Conservation (phyloP, 2,888 invertebrate genomes). For the Taphrorychus bicolor region DNA sequence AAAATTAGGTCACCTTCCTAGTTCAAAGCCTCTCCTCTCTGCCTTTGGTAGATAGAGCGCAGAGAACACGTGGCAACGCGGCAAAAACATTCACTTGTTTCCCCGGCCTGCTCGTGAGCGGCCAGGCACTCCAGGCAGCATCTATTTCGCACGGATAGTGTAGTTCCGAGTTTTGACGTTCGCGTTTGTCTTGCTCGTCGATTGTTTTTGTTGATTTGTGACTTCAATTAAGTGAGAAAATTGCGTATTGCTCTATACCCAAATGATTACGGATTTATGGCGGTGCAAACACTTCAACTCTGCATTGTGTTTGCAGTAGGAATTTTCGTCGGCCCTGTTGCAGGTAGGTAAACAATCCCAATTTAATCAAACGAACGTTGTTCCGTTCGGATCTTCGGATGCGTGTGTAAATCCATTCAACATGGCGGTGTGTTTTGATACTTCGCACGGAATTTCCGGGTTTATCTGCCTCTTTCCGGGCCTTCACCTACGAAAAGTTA, state of each 20-base stretch:
- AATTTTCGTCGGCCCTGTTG: conserved; percentile 52
- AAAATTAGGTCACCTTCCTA: background rate
- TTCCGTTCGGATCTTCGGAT: conserved; percentile 4
- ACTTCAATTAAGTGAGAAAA: conserved; percentile 14
- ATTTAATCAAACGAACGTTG: conserved; percentile 1
- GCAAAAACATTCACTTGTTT: conserved; percentile 9
- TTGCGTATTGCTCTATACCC: conserved; percentile 56
- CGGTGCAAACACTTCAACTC: conserved; percentile 79
- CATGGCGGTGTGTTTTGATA: conserved; percentile 39
- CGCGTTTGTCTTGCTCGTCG: conserved; percentile 8
- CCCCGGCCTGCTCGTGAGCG: conserved; percentile 17
- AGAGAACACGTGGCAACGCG: background rate
- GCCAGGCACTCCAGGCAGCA: background rate
- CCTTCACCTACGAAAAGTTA: background rate
- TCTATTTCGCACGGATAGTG: conserved; percentile 31
- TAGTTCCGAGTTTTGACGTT: conserved; percentile 27
- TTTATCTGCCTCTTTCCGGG: conserved; percentile 27
- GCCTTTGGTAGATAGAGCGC: background rate
- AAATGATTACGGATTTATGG: conserved; percentile 78
- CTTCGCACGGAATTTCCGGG: conserved; percentile 27
- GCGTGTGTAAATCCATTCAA: conserved; percentile 29
- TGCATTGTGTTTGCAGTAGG: conserved; percentile 68
- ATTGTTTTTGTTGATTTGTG: conserved; percentile 5
- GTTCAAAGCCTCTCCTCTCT: background rate
- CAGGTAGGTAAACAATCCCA: conserved; percentile 44